Evolutionary conservation across 2,888 invertebrate species (phyloP).

Genomic region (Leptinotarsa tumamoca): DNA sequence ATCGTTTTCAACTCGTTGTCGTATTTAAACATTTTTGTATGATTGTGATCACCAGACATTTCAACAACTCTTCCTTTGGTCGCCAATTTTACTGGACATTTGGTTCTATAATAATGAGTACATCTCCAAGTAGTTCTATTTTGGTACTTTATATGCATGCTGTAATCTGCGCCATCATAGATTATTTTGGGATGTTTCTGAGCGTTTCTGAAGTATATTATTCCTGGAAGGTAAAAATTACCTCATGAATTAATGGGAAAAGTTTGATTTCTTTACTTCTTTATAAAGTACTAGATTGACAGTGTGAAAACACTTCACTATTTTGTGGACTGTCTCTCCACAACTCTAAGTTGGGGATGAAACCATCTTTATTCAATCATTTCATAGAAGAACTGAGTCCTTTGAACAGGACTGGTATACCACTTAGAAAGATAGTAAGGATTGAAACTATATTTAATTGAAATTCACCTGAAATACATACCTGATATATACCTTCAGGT

Average conservation of each 20-base stretch:
- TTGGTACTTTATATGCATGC: constrained; percentile 46
- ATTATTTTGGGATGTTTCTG: constrained; percentile 54
- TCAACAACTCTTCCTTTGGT: constrained; percentile 44
- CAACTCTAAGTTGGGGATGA: too few relatives aligned
- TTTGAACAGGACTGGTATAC: too few relatives aligned
- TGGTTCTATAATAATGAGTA: constrained; percentile 47
- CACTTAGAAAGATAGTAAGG: too few relatives aligned
- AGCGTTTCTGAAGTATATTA: constrained; percentile 49
- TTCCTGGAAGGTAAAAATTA: constrained; percentile 44
- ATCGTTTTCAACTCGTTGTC: constrained; percentile 11
- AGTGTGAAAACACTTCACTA: too few relatives aligned
- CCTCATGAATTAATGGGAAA: neutral
- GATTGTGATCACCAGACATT: constrained; percentile 50
- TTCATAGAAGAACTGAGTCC: too few relatives aligned
- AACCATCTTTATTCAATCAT: too few relatives aligned
- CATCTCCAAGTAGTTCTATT: constrained; percentile 52
- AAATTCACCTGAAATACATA: too few relatives aligned
- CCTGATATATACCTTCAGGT: too few relatives aligned
- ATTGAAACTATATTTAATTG: too few relatives aligned
- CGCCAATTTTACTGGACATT: constrained; percentile 47
- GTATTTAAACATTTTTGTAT: constrained; percentile 32
- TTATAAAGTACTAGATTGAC: too few relatives aligned
- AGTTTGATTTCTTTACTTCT: too few relatives aligned
- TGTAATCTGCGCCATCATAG: constrained; percentile 49
- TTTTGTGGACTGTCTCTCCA: too few relatives aligned